phyloP scores from a whole-genome alignment of 2,888 invertebrate species.

The Yponomeuta cagnagella region DNA sequence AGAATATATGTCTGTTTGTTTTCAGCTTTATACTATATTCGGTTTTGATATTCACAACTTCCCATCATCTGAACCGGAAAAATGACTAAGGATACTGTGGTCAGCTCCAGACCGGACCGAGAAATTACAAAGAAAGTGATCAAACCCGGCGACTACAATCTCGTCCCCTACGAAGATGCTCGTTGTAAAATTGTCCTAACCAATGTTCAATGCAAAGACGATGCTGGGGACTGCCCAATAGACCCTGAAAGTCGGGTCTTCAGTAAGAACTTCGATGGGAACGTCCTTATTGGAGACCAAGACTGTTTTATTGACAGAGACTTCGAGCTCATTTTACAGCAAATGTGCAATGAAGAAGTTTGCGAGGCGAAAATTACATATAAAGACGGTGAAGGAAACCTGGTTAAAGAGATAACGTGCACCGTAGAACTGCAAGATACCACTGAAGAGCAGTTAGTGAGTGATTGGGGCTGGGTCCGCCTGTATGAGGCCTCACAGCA shows the following conservation, averaged over 20 bases:
- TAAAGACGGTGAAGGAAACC: conserved; percentile 37
- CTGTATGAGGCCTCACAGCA: conserved; percentile 65
- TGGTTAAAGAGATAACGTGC: conserved; percentile 52
- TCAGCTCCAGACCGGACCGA: conserved; percentile 49
- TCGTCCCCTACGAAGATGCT: conserved; percentile 63
- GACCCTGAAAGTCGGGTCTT: conserved; percentile 51
- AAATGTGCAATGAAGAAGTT: conserved; percentile 69
- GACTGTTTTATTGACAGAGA: conserved; percentile 68
- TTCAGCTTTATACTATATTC: too few species aligned
- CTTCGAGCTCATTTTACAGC: conserved; percentile 69
- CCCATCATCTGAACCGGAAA: conserved; percentile 1
- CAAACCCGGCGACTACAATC: conserved; percentile 50
- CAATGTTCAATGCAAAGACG: conserved; percentile 44
- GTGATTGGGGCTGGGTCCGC: conserved; percentile 75
- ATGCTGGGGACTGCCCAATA: conserved; percentile 40
- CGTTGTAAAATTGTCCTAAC: conserved; percentile 52
- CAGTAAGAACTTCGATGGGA: conserved; percentile 52
- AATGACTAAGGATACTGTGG: conserved; percentile 45
- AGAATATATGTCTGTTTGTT: too few species aligned
- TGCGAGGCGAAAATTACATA: conserved; percentile 55
- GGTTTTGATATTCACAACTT: too few species aligned
- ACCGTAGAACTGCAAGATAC: conserved; percentile 57
- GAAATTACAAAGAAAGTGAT: conserved; percentile 55
- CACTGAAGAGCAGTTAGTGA: conserved; percentile 64
- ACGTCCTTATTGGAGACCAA: conserved; percentile 65